Evolutionary conservation across 2,797 vertebrate genomes (phyloP).

Genomic region (Brachyalestes nurse): DNA sequence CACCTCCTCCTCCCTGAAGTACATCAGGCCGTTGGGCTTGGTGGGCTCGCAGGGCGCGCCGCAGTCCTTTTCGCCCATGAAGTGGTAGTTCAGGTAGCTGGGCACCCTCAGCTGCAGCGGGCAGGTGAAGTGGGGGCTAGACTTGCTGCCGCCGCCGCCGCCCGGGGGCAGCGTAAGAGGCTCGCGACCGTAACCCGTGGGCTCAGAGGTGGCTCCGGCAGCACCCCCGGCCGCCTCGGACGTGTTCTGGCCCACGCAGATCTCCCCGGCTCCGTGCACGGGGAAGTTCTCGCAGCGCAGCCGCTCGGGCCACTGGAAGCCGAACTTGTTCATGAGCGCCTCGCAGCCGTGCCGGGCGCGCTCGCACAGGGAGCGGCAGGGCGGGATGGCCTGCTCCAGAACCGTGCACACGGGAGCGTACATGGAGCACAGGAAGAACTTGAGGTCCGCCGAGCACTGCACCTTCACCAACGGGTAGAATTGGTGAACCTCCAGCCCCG

Average conservation of each 20-base stretch:
- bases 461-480: conserved; percentile 95
- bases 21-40: conserved; percentile 92
- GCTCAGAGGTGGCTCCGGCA: conserved; percentile 76
- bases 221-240: conserved; percentile 83
- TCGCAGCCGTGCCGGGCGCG: conserved; percentile 90
- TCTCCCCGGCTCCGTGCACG: conserved; percentile 88
- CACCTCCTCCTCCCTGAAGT: conserved; percentile 93
- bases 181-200: conserved; percentile 80
- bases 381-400: conserved; percentile 93
- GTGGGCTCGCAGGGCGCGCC: conserved; percentile 93
- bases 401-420: conserved; percentile 97
- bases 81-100: conserved; percentile 90
- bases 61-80: conserved; percentile 93
- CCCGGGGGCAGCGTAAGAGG: conserved; percentile 76
- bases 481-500: conserved; percentile 93
- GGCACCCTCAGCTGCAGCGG: conserved; percentile 92
- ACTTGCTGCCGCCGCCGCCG: conserved; percentile 53
- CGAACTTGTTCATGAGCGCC: conserved; percentile 95
- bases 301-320: conserved; percentile 93
- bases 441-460: conserved; percentile 89
- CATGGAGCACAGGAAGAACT: conserved; percentile 99
- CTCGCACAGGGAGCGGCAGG: conserved; percentile 89
- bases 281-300: conserved; percentile 92
- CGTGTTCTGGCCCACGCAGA: conserved; percentile 94
- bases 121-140: conserved; percentile 85